These are phyloP conservation scores for Scleropages formosus DNA, from an alignment of 2,797 vertebrate species.

Conservation along the genomic window DNA sequence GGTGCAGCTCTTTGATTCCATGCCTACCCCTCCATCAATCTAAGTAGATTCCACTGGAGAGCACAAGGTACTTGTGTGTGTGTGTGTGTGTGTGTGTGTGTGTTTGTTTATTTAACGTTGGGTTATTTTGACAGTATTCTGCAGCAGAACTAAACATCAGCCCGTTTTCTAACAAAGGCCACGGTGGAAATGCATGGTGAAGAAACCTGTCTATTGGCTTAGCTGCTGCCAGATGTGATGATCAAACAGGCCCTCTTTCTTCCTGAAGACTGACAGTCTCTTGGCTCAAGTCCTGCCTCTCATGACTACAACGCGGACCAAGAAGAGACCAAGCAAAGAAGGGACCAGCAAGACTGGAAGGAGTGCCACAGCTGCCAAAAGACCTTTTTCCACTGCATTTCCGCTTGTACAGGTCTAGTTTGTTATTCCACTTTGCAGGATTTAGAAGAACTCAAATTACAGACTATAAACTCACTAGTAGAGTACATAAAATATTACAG, in stretches of 20 bases:
- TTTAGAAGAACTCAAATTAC: background rate
- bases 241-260: constrained; percentile 25
- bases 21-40: constrained; percentile 18
- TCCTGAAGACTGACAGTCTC: constrained; percentile 22
- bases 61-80: background rate
- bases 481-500: background rate
- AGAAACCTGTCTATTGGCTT: constrained; percentile 23
- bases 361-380: constrained; percentile 1
- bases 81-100: constrained; percentile 6
- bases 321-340: constrained; percentile 8
- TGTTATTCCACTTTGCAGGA: background rate
- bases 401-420: background rate
- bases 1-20: constrained; percentile 9
- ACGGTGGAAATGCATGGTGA: constrained; percentile 24
- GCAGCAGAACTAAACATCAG: constrained; percentile 26
- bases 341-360: background rate
- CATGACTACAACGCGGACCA: constrained; percentile 22
- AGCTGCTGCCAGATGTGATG: background rate
- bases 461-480: background rate
- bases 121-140: constrained; percentile 26
- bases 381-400: background rate
- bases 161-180: constrained; percentile 13
- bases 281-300: constrained; percentile 18
- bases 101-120: constrained; percentile 21
- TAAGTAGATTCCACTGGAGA: constrained; percentile 10